Conservation (phyloP, 2,113 vertebrate genomes). For the Syngnathoides biaculeatus region DNA sequence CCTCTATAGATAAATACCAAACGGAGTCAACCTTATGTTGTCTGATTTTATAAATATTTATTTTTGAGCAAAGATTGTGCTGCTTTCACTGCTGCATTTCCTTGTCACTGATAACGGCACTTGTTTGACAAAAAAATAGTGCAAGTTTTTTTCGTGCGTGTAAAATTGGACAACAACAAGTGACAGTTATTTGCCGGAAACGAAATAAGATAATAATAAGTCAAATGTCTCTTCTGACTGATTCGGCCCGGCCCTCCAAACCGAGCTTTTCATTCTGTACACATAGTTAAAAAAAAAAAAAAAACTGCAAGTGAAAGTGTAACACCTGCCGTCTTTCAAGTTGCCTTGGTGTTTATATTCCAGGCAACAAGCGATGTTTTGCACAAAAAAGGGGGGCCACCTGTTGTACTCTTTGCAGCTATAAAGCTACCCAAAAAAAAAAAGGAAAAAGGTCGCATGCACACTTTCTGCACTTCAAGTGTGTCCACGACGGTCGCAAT, state of each 20-base stretch:
- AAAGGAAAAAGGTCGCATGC: neutral
- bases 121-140: conserved; percentile 48
- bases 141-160: conserved; percentile 31
- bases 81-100: conserved; percentile 49
- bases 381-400: conserved; percentile 3
- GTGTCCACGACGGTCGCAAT: conserved; percentile 8
- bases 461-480: neutral
- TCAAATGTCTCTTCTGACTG: conserved; percentile 41
- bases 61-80: conserved; percentile 12
- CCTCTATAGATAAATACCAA: too few relatives aligned
- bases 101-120: conserved; percentile 37
- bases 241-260: conserved; percentile 8
- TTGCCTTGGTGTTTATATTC: conserved; percentile 16
- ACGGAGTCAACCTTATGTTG: too few relatives aligned
- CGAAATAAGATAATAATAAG: conserved; percentile 22
- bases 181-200: neutral
- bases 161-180: neutral
- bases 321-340: conserved; percentile 46
- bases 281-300: neutral
- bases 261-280: conserved; percentile 24
- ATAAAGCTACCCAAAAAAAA: neutral
- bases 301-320: conserved; percentile 25
- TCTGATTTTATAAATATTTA: neutral
- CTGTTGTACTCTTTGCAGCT: neutral
- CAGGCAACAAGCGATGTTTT: conserved; percentile 6